Conservation (phyloP, 2,113 vertebrate genomes). For the Geococcyx californianus region DNA sequence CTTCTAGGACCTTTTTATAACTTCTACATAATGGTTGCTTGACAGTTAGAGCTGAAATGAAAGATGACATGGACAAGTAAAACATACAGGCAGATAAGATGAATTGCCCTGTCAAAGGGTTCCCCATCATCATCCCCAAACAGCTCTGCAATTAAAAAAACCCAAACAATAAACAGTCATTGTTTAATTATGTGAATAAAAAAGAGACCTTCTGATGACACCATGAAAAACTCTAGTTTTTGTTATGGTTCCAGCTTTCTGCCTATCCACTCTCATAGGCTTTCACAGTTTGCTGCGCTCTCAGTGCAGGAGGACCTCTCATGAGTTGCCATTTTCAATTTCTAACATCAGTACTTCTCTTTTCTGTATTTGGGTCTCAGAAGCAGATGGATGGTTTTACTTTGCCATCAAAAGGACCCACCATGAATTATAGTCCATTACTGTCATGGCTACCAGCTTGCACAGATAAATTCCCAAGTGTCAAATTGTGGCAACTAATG, state of each 20-base stretch:
- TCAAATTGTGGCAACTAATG: not conserved
- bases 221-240: not conserved
- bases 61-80: constrained; percentile 17
- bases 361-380: not conserved
- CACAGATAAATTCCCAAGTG: not conserved
- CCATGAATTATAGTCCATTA: not conserved
- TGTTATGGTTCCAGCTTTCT: constrained; percentile 22
- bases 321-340: not conserved
- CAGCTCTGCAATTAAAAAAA: constrained; percentile 1
- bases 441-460: not conserved
- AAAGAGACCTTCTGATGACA: not conserved
- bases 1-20: constrained; percentile 22
- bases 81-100: constrained; percentile 52
- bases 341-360: not conserved
- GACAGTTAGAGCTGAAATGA: constrained; percentile 33
- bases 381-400: not conserved
- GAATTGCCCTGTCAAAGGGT: not conserved
- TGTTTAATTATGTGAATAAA: constrained; percentile 14
- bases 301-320: not conserved
- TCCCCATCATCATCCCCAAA: constrained; percentile 33
- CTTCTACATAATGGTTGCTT: constrained; percentile 1
- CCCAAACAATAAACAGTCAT: not conserved
- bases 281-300: not conserved
- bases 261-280: not conserved
- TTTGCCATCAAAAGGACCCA: not conserved